These are phyloP conservation scores for Dendrolimus houi DNA, from an alignment of 2,888 invertebrate genomes.

Conservation along the genomic window DNA sequence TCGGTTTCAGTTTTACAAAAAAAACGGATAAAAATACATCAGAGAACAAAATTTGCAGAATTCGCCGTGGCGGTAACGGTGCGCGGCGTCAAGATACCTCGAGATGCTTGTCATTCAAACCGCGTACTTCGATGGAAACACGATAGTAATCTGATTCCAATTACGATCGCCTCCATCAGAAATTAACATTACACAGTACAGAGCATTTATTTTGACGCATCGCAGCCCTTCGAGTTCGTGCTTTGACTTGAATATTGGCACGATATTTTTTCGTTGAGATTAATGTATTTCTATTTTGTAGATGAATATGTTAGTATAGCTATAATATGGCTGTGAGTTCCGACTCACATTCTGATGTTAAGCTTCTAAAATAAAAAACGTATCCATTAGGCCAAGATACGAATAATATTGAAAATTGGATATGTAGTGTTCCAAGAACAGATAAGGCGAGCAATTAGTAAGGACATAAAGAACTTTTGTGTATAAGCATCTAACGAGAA, in stretches of 20 bases:
- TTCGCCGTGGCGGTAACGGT: neutral
- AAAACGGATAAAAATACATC: neutral
- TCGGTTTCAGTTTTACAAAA: neutral
- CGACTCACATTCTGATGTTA: too few relatives aligned
- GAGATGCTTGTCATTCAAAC: conserved; percentile 26
- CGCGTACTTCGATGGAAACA: conserved; percentile 28
- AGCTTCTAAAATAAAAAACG: too few relatives aligned
- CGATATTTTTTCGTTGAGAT: neutral
- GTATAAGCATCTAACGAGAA: too few relatives aligned
- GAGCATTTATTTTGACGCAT: neutral
- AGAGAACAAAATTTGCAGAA: neutral
- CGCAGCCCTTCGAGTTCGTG: neutral
- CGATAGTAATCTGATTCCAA: conserved; percentile 29
- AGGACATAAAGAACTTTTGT: too few relatives aligned
- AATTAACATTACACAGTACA: conserved; percentile 1
- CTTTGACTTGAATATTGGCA: neutral
- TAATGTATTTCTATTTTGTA: neutral
- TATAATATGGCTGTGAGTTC: too few relatives aligned
- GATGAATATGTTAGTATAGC: too few relatives aligned
- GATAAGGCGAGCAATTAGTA: too few relatives aligned
- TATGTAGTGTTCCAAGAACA: too few relatives aligned
- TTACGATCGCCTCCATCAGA: conserved; percentile 2
- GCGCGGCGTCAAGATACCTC: conserved; percentile 13
- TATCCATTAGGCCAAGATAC: too few relatives aligned
- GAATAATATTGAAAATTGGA: too few relatives aligned